Evolutionary conservation across 1,140 invertebrate species (phyloP).

Genomic region (Bombus sibiricus): DNA sequence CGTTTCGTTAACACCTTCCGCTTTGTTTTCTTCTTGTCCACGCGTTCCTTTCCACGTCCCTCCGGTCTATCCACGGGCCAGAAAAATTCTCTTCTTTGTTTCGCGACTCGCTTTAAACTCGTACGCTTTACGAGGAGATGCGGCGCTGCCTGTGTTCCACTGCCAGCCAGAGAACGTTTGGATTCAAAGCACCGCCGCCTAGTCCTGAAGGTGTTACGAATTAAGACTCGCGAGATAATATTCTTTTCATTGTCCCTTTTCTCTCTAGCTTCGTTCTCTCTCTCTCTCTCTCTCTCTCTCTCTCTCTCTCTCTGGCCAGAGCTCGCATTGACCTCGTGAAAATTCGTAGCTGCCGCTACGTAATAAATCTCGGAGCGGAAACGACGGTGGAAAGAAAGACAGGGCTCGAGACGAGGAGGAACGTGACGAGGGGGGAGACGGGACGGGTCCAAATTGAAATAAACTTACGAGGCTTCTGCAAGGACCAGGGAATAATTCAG

Average conservation of each 20-base stretch:
- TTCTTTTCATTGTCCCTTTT: neutral
- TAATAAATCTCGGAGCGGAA: conserved; percentile 55
- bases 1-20: conserved; percentile 56
- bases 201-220: conserved; percentile 29
- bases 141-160: neutral
- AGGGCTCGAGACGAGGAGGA: neutral
- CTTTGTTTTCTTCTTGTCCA: conserved; percentile 41
- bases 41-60: conserved; percentile 11
- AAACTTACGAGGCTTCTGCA: conserved; percentile 69
- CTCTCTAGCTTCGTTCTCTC: neutral
- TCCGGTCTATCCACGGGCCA: neutral
- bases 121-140: conserved; percentile 32
- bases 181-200: conserved; percentile 20
- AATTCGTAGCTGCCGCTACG: conserved; percentile 43
- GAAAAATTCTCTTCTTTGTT: conserved; percentile 48
- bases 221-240: conserved; percentile 57
- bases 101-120: conserved; percentile 53
- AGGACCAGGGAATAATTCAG: conserved; percentile 72
- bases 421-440: neutral
- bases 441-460: conserved; percentile 71
- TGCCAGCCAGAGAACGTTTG: conserved; percentile 45
- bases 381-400: conserved; percentile 45
- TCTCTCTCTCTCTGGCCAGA: neutral
- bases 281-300: neutral
- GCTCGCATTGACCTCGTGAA: neutral